Evolutionary conservation across 2,113 vertebrate genomes (phyloP).

Genomic region (Prolemur simus): DNA sequence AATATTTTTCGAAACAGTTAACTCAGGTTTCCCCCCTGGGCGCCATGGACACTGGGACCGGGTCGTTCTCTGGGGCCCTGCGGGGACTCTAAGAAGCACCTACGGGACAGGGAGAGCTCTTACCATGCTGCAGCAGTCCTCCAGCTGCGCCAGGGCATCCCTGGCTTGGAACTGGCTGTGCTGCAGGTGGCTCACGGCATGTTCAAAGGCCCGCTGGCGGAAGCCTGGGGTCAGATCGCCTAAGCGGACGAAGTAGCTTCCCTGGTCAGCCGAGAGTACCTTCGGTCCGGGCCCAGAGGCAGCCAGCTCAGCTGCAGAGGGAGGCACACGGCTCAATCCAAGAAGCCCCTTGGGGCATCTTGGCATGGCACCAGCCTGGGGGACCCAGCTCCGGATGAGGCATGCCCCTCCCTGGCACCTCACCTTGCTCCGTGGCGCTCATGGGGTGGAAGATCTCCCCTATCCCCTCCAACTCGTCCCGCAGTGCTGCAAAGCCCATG

Average conservation of each 20-base stretch:
- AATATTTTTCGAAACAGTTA: too few species aligned
- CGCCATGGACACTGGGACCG: neutral
- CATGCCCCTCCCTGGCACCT: conserved; percentile 65
- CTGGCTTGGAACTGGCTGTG: conserved; percentile 83
- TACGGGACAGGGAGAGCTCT: conserved; percentile 11
- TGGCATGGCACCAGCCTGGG: accelerated
- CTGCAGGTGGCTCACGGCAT: conserved; percentile 86
- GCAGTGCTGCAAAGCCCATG: conserved; percentile 81
- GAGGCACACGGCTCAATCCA: accelerated
- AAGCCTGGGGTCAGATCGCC: conserved; percentile 88
- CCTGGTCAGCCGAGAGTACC: conserved; percentile 42
- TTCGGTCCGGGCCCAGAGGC: conserved; percentile 62
- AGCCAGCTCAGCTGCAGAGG: conserved; percentile 78
- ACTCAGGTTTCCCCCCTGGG: too few species aligned
- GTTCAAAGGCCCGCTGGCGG: conserved; percentile 87
- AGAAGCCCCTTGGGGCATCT: accelerated
- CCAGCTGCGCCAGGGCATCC: conserved; percentile 84
- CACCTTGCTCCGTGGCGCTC: conserved; percentile 91
- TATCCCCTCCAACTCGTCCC: conserved; percentile 71
- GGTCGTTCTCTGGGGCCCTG: neutral
- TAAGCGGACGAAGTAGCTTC: conserved; percentile 90
- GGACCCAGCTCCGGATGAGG: neutral
- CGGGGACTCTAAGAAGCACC: neutral
- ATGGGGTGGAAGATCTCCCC: conserved; percentile 92
- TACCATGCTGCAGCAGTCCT: conserved; percentile 87